Conservation (phyloP, 1,140 invertebrate genomes). For the Monochamus saltuarius region DNA sequence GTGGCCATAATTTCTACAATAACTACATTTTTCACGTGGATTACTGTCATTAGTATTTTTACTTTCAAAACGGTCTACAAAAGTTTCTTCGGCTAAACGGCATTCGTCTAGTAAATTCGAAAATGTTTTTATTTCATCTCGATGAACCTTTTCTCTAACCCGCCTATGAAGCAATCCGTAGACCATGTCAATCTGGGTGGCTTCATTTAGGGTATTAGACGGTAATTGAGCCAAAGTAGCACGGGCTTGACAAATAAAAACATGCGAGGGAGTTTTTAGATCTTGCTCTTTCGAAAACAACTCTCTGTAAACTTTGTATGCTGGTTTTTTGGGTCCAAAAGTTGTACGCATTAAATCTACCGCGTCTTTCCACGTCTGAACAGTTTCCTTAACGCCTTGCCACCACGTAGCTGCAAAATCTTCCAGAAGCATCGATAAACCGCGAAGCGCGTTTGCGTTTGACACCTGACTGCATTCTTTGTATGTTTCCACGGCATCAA, state of each 20-base stretch:
- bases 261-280: not conserved
- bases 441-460: slow-evolving; percentile 7
- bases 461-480: slow-evolving; percentile 14
- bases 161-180: not conserved
- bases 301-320: not conserved
- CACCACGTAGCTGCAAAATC: slow-evolving; percentile 19
- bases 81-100: slow-evolving; percentile 2
- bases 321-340: not conserved
- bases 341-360: not conserved
- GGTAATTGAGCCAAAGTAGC: not conserved
- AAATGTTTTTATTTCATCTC: slow-evolving; percentile 8
- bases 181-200: not conserved
- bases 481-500: slow-evolving; percentile 13
- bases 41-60: not conserved
- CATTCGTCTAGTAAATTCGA: not conserved
- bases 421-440: slow-evolving; percentile 8
- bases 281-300: not conserved
- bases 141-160: slow-evolving; percentile 4
- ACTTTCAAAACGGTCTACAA: not conserved
- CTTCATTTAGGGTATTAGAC: not conserved
- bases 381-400: slow-evolving; percentile 14
- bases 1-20: slow-evolving; percentile 8
- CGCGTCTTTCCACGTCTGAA: slow-evolving; percentile 8
- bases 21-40: not conserved
- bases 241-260: not conserved